Conservation (phyloP, 2,797 vertebrate genomes). For the Streptopelia turtur region DNA sequence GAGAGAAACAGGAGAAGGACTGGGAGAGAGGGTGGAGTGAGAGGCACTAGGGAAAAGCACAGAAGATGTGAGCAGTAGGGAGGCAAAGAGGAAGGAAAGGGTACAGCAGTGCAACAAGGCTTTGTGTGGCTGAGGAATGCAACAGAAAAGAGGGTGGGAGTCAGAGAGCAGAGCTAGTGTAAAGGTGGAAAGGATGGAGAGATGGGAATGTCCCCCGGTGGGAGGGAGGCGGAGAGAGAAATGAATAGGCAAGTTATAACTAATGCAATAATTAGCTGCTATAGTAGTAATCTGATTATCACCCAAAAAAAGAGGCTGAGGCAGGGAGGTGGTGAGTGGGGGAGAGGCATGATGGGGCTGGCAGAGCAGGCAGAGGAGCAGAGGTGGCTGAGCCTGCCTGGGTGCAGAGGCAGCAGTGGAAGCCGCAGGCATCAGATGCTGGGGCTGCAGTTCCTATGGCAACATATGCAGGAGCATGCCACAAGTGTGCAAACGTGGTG, state of each 20-base stretch:
- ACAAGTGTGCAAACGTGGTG: neutral
- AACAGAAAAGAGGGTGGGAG: neutral
- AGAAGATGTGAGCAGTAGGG: neutral
- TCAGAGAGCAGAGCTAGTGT: neutral
- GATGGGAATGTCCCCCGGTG: neutral
- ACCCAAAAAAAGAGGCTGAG: neutral
- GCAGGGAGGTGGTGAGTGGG: neutral
- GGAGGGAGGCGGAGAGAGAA: neutral
- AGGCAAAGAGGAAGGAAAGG: neutral
- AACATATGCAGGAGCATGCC: neutral
- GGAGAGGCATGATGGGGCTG: neutral
- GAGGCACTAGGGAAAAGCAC: neutral
- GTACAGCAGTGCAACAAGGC: neutral
- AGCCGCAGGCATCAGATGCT: constrained; percentile 12
- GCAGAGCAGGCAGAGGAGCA: neutral
- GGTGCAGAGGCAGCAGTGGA: neutral
- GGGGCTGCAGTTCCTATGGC: constrained; percentile 44
- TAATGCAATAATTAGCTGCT: constrained; percentile 37
- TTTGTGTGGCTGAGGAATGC: neutral
- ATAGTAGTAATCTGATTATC: constrained; percentile 2
- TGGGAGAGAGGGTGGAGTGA: neutral
- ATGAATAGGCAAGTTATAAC: constrained; percentile 22
- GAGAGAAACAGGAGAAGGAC: neutral
- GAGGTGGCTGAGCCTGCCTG: neutral
- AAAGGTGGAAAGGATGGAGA: neutral